Base-by-base conservation (phyloP, 2,888 invertebrate species). In the Zaprionus bogoriensis region DNA sequence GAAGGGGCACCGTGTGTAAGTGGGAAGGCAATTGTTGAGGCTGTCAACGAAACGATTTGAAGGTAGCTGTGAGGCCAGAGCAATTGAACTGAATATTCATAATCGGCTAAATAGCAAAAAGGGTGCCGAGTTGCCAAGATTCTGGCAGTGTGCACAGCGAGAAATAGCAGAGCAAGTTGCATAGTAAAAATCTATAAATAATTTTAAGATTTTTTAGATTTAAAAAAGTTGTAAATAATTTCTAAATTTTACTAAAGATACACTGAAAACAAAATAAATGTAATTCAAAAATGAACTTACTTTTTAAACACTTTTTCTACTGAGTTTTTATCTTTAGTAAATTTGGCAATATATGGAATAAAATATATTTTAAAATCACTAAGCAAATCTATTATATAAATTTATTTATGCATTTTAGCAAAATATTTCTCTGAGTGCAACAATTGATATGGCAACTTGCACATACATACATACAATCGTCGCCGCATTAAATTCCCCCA, bases 31-130 rank as follows among this genome's bases (percentile, higher is more conserved):
- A 23, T 52, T 38, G 54, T 41, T 28, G 55, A 50, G 57, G 48
- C 57, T 53, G 67, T 57, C 59, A 53, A 60, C 59, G n/a, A 57
- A 53, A 17, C 57, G 59, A n/a, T 52, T 75, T 51, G 58, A 57
- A 54, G 67, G 67, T 59, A 64, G 78, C 50, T 36, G 32, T 36
- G 44, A 41, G 39, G 47, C 45, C 54, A 45, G n/a, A 68, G 66
- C 75, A 72, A 77, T 79, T 68, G 67, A 73, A 75, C 72, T 59
- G 61, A 81, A 79, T 79, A 84, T 79, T 59, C 78, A 84, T 74
- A 74, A 74, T 81, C 74, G 65, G 42, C 32, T 45, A 46, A 44
- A 62, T 51, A 38, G 45, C 48, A 45, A 63, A 52, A 48, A 27
- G 44, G 9, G 41, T 36, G 50, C 45, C 36, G 48, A 44, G 27